Base-by-base conservation (phyloP, 2,888 invertebrate species). In the Ernsta delagoae region DNA sequence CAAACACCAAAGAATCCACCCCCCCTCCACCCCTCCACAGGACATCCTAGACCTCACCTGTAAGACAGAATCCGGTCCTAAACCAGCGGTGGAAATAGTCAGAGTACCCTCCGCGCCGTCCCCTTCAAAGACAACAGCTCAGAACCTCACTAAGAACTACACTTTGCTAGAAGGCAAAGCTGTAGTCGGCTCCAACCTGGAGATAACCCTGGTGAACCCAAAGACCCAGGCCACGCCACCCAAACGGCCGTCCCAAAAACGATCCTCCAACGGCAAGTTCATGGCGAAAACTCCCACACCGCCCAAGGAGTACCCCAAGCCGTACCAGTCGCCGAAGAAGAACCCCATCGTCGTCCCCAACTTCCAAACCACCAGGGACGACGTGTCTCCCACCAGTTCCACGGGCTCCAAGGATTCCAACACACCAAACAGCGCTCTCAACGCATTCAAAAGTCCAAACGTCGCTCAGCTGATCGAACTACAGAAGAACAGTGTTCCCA, bases 11-110 rank as follows among this genome's bases (percentile, higher is more conserved):
- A 74, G 86, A 48, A 72, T 79, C 3, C 75, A 71, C 50, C 81
- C 36, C 64, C 79, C 9, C n/a, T 62, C 83, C 0, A 75, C 88
- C 0, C 86, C 88, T 0, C 88, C 88, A 0, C 94, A 91, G n/a
- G 95, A 95, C 70, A 94, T 96, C 0, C 81, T 96, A 36, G 96
- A 96, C 80, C 83, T 96, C 11, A 95, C 96, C 0, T 94, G 95
- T 60, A 95, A 94, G 73, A 70, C 72, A 67, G 82, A 92, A 0
- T 68, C 72, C 0, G 76, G 82, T 0, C 61, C 70, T 0, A 87
- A 86, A 16, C 91, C 91, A 0, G 87, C 94, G 0, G 92, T 96
- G 0, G 96, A 96, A 78, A 95, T 96, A 1, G 94, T 95, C 48
- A 86, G 94, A 65, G 90, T 96, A 3, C 87, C 90, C 0, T 72